Conservation (phyloP, 2,797 vertebrate species). For the Alectoris magna region DNA sequence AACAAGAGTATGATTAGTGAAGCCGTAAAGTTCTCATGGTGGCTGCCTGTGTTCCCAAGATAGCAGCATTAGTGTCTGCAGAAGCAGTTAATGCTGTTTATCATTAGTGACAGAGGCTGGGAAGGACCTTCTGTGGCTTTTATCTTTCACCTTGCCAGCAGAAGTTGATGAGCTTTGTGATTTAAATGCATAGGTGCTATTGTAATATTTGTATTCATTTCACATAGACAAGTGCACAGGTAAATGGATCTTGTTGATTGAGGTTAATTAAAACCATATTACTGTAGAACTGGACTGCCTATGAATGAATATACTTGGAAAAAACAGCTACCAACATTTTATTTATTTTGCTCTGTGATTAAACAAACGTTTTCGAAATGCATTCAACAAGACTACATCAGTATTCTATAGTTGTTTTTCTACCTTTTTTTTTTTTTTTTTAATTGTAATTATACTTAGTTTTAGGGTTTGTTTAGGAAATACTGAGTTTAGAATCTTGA, state of each 20-base stretch:
- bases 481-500: neutral
- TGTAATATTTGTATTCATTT: slow-evolving; percentile 80
- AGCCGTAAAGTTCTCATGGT: slow-evolving; percentile 84
- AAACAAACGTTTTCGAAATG: neutral
- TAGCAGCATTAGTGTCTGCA: slow-evolving; percentile 85
- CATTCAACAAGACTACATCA: neutral
- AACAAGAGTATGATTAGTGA: slow-evolving; percentile 87
- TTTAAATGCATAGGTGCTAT: slow-evolving; percentile 83
- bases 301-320: neutral
- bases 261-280: slow-evolving; percentile 76
- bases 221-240: slow-evolving; percentile 78
- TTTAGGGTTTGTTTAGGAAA: neutral
- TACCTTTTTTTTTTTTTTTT: neutral
- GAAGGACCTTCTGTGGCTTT: slow-evolving; percentile 79
- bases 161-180: slow-evolving; percentile 84
- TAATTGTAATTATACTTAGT: neutral
- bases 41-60: slow-evolving; percentile 85
- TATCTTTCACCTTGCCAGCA: slow-evolving; percentile 81
- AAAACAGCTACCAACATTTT: neutral
- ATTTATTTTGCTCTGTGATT: neutral
- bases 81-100: slow-evolving; percentile 88
- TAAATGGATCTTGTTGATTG: slow-evolving; percentile 72
- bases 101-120: slow-evolving; percentile 86
- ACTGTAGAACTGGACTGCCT: slow-evolving; percentile 11
- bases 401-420: neutral